A percentile compares a stretch with the other conserved stretches of the same genome.
Evolutionary conservation across 2,797 vertebrate species (phyloP).

Genomic region (Alcedo quadribrachys): DNA sequence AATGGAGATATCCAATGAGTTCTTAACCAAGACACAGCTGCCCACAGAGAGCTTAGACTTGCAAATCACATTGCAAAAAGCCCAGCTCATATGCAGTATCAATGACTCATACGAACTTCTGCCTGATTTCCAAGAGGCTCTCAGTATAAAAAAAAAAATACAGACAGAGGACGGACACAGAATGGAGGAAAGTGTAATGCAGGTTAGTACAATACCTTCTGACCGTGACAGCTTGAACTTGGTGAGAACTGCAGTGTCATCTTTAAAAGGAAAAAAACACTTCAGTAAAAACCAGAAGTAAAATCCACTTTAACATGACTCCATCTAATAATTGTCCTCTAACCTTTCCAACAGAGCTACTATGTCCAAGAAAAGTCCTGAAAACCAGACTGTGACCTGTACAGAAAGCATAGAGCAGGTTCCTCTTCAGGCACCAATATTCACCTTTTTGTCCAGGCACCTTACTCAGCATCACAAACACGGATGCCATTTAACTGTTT

Average conservation of each 20-base stretch:
- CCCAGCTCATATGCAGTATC: neutral
- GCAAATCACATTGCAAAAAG: neutral
- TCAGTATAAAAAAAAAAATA: neutral
- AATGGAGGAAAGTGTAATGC: neutral
- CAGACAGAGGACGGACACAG: neutral
- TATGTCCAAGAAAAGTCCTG: neutral
- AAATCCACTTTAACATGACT: neutral
- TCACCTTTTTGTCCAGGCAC: neutral
- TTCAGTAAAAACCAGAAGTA: slow-evolving; percentile 39
- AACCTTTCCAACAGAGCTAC: neutral
- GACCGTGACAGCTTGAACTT: slow-evolving; percentile 37
- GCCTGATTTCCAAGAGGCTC: neutral
- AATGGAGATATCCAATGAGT: neutral
- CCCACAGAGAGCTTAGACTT: neutral
- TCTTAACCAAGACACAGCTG: neutral
- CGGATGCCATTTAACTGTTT: accelerated
- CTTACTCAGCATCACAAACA: neutral
- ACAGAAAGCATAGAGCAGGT: neutral
- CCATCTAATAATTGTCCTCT: neutral
- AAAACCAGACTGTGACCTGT: neutral
- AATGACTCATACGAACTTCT: neutral
- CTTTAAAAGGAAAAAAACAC: slow-evolving; percentile 72
- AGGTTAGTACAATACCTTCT: slow-evolving; percentile 70
- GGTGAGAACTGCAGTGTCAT: slow-evolving; percentile 64
- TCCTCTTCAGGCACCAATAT: neutral